Evolutionary conservation across 2,797 vertebrate genomes (phyloP).

Genomic region (Zalophus californianus): DNA sequence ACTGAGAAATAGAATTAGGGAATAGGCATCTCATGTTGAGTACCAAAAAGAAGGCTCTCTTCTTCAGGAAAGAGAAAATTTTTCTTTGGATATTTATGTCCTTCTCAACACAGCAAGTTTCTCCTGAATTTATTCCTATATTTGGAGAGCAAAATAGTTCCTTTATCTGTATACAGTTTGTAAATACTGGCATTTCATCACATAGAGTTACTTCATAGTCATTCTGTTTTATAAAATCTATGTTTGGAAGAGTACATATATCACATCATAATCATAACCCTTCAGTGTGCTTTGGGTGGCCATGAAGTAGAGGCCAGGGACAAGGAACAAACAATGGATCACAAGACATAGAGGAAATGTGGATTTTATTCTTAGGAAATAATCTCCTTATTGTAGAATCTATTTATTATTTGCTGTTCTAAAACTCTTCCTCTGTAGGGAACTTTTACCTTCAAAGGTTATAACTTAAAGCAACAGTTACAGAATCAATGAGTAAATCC

Average conservation of each 20-base stretch:
- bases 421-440: neutral
- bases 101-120: neutral
- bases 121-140: neutral
- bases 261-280: neutral
- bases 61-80: neutral
- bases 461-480: neutral
- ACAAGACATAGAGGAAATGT: neutral
- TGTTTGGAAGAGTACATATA: neutral
- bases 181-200: neutral
- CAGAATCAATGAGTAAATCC: neutral
- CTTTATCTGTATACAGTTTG: neutral
- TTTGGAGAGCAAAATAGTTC: neutral
- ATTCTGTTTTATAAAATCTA: neutral
- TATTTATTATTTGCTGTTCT: neutral
- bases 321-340: neutral
- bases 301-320: neutral
- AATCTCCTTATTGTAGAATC: neutral
- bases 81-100: neutral
- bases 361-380: neutral
- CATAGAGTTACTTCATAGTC: neutral
- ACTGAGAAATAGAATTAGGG: neutral
- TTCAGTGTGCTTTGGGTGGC: neutral
- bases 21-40: neutral
- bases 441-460: neutral
- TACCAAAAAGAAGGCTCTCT: neutral